These are phyloP conservation scores for Tetragonula carbonaria DNA, from an alignment of 2,888 invertebrate genomes.

Conservation along the genomic window DNA sequence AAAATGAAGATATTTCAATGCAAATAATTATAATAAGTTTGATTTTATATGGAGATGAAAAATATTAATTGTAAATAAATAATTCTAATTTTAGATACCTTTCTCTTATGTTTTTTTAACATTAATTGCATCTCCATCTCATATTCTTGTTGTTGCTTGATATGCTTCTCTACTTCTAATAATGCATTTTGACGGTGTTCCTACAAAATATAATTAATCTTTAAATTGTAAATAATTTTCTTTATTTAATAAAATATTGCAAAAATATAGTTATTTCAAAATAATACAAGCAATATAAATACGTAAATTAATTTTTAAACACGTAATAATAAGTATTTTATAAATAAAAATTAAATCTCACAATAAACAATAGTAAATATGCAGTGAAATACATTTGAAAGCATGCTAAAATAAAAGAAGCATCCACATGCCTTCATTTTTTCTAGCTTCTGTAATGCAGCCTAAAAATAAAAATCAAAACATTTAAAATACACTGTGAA, in stretches of 20 bases:
- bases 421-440: slow-evolving; percentile 87
- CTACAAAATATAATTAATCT: slow-evolving; percentile 75
- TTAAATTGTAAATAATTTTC: neutral
- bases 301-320: slow-evolving; percentile 16
- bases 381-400: slow-evolving; percentile 42
- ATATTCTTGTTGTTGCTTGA: slow-evolving; percentile 87
- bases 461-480: slow-evolving; percentile 85
- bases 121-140: slow-evolving; percentile 88
- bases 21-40: neutral
- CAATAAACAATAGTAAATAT: slow-evolving; percentile 68
- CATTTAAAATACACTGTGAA: slow-evolving; percentile 53
- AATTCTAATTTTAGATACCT: slow-evolving; percentile 83
- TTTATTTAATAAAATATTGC: neutral
- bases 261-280: slow-evolving; percentile 14
- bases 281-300: slow-evolving; percentile 24
- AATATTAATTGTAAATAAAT: slow-evolving; percentile 54
- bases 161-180: slow-evolving; percentile 87
- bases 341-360: slow-evolving; percentile 39
- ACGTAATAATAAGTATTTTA: slow-evolving; percentile 5
- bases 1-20: slow-evolving; percentile 49
- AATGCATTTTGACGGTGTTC: slow-evolving; percentile 85
- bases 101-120: slow-evolving; percentile 87
- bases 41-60: neutral
- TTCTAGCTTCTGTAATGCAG: slow-evolving; percentile 86
- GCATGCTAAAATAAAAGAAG: slow-evolving; percentile 79